Evolutionary conservation across 2,888 invertebrate species (phyloP).

Genomic region (Macrophya alboannulata): DNA sequence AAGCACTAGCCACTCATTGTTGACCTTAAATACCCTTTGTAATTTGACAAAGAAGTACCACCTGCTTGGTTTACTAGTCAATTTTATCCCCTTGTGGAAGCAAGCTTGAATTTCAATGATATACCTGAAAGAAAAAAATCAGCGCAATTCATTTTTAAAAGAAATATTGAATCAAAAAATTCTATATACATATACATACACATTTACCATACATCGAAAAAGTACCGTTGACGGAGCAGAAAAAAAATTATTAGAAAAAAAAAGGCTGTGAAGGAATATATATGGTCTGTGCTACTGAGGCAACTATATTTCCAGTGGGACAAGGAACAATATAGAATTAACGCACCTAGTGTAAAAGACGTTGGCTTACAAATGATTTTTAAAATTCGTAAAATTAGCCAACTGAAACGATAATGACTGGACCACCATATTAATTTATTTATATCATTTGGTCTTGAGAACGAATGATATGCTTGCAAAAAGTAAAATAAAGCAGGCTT

Average conservation of each 20-base stretch:
- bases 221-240: constrained; percentile 35
- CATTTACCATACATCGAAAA: constrained; percentile 27
- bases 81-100: constrained; percentile 64
- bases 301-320: constrained; percentile 6
- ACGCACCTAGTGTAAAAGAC: constrained; percentile 39
- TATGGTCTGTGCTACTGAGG: constrained; percentile 15
- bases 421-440: constrained; percentile 28
- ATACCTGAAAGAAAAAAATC: constrained; percentile 25
- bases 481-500: not conserved
- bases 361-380: constrained; percentile 11
- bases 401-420: not conserved
- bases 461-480: constrained; percentile 1
- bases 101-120: constrained; percentile 47
- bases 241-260: not conserved
- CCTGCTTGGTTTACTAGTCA: constrained; percentile 72
- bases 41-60: constrained; percentile 47
- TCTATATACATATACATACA: not conserved
- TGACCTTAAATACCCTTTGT: constrained; percentile 65
- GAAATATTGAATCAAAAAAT: constrained; percentile 58
- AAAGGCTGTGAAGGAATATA: constrained; percentile 42
- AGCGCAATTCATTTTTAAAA: constrained; percentile 52
- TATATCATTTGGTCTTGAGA: not conserved
- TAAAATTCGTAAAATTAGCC: constrained; percentile 10
- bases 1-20: constrained; percentile 75
- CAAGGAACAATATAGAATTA: constrained; percentile 3